phyloP scores from a whole-genome alignment of 2,888 invertebrate genomes.

The Orthosia incerta region DNA sequence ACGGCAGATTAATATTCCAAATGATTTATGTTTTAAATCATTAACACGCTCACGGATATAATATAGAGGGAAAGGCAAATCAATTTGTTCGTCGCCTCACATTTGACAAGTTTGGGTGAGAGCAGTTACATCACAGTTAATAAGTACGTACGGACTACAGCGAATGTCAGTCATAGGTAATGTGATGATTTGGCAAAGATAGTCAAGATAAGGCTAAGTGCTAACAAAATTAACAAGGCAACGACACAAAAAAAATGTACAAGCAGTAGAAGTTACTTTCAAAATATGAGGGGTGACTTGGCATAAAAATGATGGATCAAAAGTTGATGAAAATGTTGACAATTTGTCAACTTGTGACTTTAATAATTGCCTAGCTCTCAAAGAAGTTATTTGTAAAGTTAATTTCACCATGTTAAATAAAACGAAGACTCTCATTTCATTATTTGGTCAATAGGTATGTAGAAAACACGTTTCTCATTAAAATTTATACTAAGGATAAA shows the following conservation, averaged over 20 bases:
- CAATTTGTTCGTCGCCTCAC: slow-evolving; percentile 43
- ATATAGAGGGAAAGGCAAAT: slow-evolving; percentile 54
- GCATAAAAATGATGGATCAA: neutral
- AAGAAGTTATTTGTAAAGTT: neutral
- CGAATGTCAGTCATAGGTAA: slow-evolving; percentile 22
- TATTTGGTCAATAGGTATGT: slow-evolving; percentile 12
- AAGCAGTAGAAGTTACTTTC: neutral
- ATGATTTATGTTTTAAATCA: slow-evolving; percentile 47
- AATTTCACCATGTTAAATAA: slow-evolving; percentile 1
- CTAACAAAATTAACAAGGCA: slow-evolving; percentile 20
- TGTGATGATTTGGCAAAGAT: slow-evolving; percentile 42
- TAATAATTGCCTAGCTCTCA: neutral
- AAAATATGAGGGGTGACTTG: neutral
- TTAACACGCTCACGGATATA: slow-evolving; percentile 24
- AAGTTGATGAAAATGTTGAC: neutral
- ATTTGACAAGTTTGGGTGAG: slow-evolving; percentile 55
- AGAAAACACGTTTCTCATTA: slow-evolving; percentile 21
- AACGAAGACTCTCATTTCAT: neutral
- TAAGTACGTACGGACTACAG: slow-evolving; percentile 19
- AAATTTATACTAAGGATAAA: slow-evolving; percentile 15
- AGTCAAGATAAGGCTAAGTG: slow-evolving; percentile 3
- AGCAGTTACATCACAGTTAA: slow-evolving; percentile 42
- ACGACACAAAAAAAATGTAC: neutral
- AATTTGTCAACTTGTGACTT: neutral
- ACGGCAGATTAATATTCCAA: slow-evolving; percentile 21